Evolutionary conservation across 2,797 vertebrate genomes (phyloP), one percentile per base, ranked within the genome.

Genomic region (Columba guinea): DNA sequence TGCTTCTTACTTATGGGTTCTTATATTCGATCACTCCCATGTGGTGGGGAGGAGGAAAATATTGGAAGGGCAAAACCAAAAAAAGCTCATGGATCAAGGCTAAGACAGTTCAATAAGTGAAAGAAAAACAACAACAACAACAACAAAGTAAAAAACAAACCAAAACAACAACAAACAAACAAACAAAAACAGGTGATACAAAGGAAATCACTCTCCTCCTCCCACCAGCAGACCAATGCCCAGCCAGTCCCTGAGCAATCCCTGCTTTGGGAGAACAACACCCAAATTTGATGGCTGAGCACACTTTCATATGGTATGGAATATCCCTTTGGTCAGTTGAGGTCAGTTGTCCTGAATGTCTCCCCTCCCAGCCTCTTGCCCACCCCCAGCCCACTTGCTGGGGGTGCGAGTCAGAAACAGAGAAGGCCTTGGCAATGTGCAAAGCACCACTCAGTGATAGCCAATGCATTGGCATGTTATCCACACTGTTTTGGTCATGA

Each of bases 11-110:
- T 80, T 8, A n/a, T 27, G 8, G 8, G 7, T 71, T 89, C 46
- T 87, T 75, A 48, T 0, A 1, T 16, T 90, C 30, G 10, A 6
- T 68, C 11, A 6, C 16, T 71, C 20, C n/a, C 7, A 13, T 75
- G 24, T 1, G 1, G 27, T 30, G 19, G 13, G 2, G 1, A 41
- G 11, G 13, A 4, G 13, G 16, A 62, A 39, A 89, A 20, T 74
- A 62, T 16, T 1, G 2, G 11, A 58, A 62, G 4, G 41, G 5
- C 15, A 58, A 86, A 94, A 23, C 15, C 0, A 1, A 86, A 39
- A 70, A 80, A 74, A 70, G 30, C 9, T 83, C 10, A 27, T 0
- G 17, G 23, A 4, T 77, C 2, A 3, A 63, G 18, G 8, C 48
- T 84, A 55, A 84, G 48, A 41, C 17, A 35, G 8, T 69, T 80